Percentiles rank a stretch among this genome's conserved stretches.
Conservation (phyloP, 1,140 invertebrate genomes). For the Meteorus sp. region DNA sequence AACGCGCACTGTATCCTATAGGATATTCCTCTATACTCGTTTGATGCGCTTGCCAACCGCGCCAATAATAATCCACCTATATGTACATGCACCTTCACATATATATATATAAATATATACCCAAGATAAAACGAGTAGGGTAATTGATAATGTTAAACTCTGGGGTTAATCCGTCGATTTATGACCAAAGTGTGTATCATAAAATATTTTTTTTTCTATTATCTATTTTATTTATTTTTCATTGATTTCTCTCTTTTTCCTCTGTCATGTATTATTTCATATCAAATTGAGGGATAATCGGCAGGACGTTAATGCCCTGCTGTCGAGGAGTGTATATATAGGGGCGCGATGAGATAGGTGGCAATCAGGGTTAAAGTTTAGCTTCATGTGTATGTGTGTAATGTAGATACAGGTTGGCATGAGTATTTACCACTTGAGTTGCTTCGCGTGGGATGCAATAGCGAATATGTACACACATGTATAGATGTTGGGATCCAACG, state of each 20-base stretch:
- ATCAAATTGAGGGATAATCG: conserved; percentile 57
- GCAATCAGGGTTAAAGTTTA: conserved; percentile 23
- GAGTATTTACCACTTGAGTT: not conserved
- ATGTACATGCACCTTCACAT: too few species aligned
- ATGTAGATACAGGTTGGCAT: not conserved
- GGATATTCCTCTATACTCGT: conserved; percentile 10
- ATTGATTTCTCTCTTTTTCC: too few species aligned
- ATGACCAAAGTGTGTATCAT: conserved; percentile 42
- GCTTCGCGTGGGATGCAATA: too few species aligned
- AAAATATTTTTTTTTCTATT: conserved; percentile 5
- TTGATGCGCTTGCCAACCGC: conserved; percentile 2
- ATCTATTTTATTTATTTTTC: too few species aligned
- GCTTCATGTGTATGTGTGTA: not conserved
- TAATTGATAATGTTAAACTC: conserved; percentile 57
- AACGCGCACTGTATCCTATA: conserved; percentile 19
- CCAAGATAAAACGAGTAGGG: not conserved
- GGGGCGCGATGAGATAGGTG: conserved; percentile 33
- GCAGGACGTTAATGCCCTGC: conserved; percentile 37
- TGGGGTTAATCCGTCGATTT: conserved; percentile 56
- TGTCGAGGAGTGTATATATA: conserved; percentile 31
- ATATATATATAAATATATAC: not conserved
- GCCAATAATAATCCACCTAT: too few species aligned
- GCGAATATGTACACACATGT: too few species aligned
- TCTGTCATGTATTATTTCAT: conserved; percentile 33
- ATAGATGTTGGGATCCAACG: too few species aligned